Evolutionary conservation across 2,888 invertebrate species (phyloP).

Genomic region (Drosophila rubida): DNA sequence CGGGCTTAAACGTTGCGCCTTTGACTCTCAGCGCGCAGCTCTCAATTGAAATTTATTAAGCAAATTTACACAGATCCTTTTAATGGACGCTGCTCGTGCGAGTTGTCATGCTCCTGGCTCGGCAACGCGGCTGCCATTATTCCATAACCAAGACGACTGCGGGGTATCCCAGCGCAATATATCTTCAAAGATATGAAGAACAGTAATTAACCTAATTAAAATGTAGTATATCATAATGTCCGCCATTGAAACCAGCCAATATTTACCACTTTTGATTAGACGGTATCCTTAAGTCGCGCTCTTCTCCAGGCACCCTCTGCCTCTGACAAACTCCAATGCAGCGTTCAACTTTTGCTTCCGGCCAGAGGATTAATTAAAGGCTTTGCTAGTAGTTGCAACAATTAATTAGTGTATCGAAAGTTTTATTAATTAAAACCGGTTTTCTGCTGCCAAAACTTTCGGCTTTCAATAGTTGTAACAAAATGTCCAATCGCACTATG

Average conservation of each 20-base stretch:
- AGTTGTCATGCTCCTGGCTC: not conserved
- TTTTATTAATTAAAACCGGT: conserved; percentile 47
- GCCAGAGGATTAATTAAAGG: conserved; percentile 26
- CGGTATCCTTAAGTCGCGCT: conserved; percentile 5
- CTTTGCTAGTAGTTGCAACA: conserved; percentile 13
- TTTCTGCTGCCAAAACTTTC: conserved; percentile 22
- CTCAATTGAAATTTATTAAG: conserved; percentile 51
- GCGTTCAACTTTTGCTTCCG: conserved; percentile 24
- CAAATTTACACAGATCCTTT: conserved; percentile 50
- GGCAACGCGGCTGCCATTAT: not conserved
- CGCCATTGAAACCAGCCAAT: not conserved
- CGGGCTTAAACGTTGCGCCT: conserved; percentile 46
- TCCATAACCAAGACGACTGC: not conserved
- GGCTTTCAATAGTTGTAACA: conserved; percentile 9
- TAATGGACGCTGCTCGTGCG: conserved; percentile 46
- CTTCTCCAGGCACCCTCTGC: not conserved
- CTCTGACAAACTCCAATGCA: conserved; percentile 5
- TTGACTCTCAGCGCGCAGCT: conserved; percentile 7
- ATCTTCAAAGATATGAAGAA: not conserved
- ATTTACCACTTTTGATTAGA: not conserved
- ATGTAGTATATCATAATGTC: not conserved
- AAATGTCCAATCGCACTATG: not conserved
- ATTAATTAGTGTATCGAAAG: conserved; percentile 44
- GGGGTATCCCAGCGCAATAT: not conserved
- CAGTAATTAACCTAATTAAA: not conserved